Evolutionary conservation across 1,140 invertebrate species (phyloP).

Genomic region (Druon quercuslanigerum): DNA sequence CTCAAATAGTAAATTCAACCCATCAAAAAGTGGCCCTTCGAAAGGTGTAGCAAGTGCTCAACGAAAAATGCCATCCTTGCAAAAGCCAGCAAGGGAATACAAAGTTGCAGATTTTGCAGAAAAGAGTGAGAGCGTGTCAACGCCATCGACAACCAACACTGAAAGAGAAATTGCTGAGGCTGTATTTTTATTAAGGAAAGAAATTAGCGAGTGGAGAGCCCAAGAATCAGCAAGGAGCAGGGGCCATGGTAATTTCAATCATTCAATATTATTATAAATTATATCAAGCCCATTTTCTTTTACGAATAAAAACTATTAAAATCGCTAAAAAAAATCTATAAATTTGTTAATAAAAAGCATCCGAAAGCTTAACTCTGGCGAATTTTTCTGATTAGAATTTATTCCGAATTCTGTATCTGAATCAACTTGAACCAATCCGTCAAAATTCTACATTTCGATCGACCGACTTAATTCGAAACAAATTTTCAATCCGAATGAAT

Average conservation of each 20-base stretch:
- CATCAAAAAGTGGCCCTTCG: not conserved
- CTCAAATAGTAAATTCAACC: not conserved
- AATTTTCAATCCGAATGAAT: too few relatives aligned
- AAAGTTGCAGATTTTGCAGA: slow-evolving; percentile 21
- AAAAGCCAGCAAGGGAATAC: slow-evolving; percentile 4
- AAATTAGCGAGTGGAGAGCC: slow-evolving; percentile 48
- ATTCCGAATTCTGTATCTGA: too few relatives aligned
- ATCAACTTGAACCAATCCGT: too few relatives aligned
- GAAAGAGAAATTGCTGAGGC: slow-evolving; percentile 31
- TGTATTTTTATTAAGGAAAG: slow-evolving; percentile 37
- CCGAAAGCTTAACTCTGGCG: too few relatives aligned
- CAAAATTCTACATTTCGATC: too few relatives aligned
- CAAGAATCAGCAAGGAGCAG: slow-evolving; percentile 36
- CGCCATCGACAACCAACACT: slow-evolving; percentile 13
- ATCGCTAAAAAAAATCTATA: too few relatives aligned
- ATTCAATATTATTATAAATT: not conserved
- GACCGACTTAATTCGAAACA: too few relatives aligned
- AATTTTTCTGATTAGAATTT: too few relatives aligned
- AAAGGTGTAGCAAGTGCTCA: not conserved
- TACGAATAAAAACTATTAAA: too few relatives aligned
- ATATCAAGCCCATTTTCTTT: not conserved
- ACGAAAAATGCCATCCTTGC: not conserved
- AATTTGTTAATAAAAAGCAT: too few relatives aligned
- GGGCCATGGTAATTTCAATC: slow-evolving; percentile 30
- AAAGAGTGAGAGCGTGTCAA: slow-evolving; percentile 12